Conservation (phyloP, 2,797 vertebrate genomes). For the Protonibea diacanthus region DNA sequence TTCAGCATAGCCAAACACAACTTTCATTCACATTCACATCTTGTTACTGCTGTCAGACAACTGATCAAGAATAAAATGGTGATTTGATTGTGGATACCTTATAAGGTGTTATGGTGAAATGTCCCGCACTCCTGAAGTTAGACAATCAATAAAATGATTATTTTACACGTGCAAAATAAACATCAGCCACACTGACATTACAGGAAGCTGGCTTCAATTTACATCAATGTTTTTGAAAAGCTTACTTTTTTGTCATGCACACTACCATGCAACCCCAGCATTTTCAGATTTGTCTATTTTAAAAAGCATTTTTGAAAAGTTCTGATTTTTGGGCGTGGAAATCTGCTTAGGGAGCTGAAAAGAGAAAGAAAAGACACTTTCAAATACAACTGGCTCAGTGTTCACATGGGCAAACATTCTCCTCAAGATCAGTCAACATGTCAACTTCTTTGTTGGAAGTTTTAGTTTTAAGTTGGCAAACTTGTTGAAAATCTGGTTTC, state of each 20-base stretch:
- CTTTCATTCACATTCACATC: not conserved
- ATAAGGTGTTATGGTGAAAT: not conserved
- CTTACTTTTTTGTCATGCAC: not conserved
- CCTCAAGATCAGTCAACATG: conserved; percentile 26
- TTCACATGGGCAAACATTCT: conserved; percentile 23
- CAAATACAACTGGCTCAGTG: not conserved
- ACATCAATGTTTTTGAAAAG: not conserved
- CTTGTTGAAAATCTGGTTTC: conserved; percentile 70
- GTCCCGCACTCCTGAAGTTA: not conserved
- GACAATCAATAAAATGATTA: not conserved
- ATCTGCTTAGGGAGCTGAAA: not conserved
- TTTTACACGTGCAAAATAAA: not conserved
- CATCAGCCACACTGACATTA: not conserved
- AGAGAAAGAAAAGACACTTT: not conserved
- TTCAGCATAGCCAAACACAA: not conserved
- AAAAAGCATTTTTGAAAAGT: conserved; percentile 6
- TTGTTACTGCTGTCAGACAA: not conserved
- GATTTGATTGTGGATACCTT: not conserved
- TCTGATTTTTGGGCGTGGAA: not conserved
- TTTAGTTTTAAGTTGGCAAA: conserved; percentile 63
- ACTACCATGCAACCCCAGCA: not conserved
- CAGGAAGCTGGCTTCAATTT: not conserved
- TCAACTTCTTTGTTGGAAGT: conserved; percentile 42
- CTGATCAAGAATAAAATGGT: not conserved
- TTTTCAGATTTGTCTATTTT: not conserved